Conservation (phyloP, 2,888 invertebrate species). For the Mellilla xanthometata region DNA sequence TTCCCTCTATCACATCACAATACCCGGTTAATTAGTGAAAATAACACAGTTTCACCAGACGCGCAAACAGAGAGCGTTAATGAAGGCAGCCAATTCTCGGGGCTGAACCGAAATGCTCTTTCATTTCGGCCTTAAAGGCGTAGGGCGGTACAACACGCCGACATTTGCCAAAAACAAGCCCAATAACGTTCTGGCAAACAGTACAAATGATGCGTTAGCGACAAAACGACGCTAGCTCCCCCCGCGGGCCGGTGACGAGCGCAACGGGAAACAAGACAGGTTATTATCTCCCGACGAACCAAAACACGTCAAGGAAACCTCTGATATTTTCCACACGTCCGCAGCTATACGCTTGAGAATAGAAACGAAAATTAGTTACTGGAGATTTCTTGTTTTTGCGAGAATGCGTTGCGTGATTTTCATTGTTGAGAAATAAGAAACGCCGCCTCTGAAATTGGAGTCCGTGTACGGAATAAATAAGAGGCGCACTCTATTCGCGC, state of each 20-base stretch:
- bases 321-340: constrained; percentile 80
- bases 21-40: constrained; percentile 76
- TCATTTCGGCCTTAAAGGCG: constrained; percentile 67
- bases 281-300: constrained; percentile 76
- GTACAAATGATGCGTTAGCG: constrained; percentile 78
- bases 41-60: constrained; percentile 76
- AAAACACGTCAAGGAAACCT: constrained; percentile 68
- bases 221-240: constrained; percentile 69
- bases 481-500: constrained; percentile 41
- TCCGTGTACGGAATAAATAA: constrained; percentile 67
- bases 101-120: constrained; percentile 67
- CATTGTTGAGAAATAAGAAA: constrained; percentile 78
- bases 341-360: constrained; percentile 76
- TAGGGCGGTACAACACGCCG: constrained; percentile 62
- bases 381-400: constrained; percentile 73
- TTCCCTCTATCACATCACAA: constrained; percentile 65
- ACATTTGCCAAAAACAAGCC: constrained; percentile 78
- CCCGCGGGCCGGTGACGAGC: constrained; percentile 59
- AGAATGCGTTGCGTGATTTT: constrained; percentile 76
- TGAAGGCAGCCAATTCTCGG: constrained; percentile 73
- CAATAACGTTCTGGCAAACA: constrained; percentile 78
- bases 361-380: constrained; percentile 80
- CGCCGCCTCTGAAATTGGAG: constrained; percentile 76
- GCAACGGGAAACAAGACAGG: constrained; percentile 74
- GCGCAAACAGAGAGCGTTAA: constrained; percentile 76